Evolutionary conservation across 2,888 invertebrate species (phyloP), one percentile per base, ranked within the genome.

Genomic region (Lasiommata megera): DNA sequence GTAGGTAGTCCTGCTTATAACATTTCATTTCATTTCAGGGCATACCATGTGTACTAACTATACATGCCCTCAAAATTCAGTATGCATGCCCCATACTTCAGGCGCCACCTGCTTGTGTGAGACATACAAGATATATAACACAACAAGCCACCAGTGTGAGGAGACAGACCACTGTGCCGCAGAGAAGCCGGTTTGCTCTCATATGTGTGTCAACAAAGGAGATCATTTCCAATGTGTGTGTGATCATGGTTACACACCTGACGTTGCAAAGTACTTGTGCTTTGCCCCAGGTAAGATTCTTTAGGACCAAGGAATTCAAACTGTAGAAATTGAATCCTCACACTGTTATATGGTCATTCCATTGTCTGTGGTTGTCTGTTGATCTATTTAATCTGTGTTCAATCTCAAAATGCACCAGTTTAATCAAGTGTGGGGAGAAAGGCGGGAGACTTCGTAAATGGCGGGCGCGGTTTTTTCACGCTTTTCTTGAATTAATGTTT

Each of bases 171-270:
- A 95, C 69, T 96, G 96, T 66, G 78, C 89, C 34, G 74, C 75
- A 5, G 92, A 79, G 0, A 90, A 88, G 61, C 95, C 95, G 0
- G 80, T 90, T 6, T 96, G 96, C 71, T 94, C 94, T 51, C 96
- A 96, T 63, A 79, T 73, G 9, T 96, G 96, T 70, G 68, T 80
- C 0, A 95, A 95, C 65, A 80, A 67, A 0, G 74, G 79, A 0
- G 94, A 94, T 0, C 91, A 92, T 0, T 95, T 92, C 68, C 72
- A 65, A 2, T 96, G 96, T 66, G 71, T 72, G 2, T 96, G 96
- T 69, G 93, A 93, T n/a, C 73, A 79, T 0, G 87, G 84, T 0
- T 87, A 83, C 36, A 59, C 37, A 0, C 62, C 53, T 1, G 81
- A 84, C 44, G 18, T 59, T 1, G 70, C 67, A 6, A 62, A 55